phyloP scores from a whole-genome alignment of 2,888 invertebrate species.

The Sesamia inferens region DNA sequence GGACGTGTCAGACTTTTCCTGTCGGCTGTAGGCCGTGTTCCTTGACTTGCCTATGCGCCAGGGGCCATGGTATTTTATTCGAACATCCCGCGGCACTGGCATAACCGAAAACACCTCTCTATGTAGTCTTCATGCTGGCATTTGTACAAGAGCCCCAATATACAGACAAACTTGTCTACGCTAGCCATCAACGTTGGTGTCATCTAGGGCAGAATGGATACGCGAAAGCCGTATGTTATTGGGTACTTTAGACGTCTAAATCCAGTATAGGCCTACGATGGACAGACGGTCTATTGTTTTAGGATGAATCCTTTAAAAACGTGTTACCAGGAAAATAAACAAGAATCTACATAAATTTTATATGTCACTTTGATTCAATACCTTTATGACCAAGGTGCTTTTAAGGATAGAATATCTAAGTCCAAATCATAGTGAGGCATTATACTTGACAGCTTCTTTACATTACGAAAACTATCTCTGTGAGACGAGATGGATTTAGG shows the following conservation, averaged over 20 bases:
- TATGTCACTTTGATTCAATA: slow-evolving; percentile 28
- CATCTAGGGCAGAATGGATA: background rate
- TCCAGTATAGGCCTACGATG: background rate
- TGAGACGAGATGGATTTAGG: slow-evolving; percentile 37
- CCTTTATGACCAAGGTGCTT: slow-evolving; percentile 37
- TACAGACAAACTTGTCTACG: no score
- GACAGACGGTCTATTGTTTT: background rate
- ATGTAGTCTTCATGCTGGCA: background rate
- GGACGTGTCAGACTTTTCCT: no score
- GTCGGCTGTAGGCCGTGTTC: no score
- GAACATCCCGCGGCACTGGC: no score
- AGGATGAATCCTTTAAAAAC: background rate
- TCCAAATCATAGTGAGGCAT: slow-evolving; percentile 33
- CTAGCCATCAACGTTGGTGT: no score
- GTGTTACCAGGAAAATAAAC: background rate
- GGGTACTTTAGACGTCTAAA: no score
- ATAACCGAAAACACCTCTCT: background rate
- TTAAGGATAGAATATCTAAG: slow-evolving; percentile 17
- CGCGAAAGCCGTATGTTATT: background rate
- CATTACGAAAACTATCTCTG: slow-evolving; percentile 36
- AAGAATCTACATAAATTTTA: slow-evolving; percentile 5
- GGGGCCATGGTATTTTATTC: no score
- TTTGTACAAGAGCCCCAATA: background rate
- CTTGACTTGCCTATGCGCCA: no score
- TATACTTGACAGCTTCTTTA: slow-evolving; percentile 47